These are phyloP conservation scores for Merops nubicus DNA, from an alignment of 2,113 vertebrate species.

Conservation along the genomic window DNA sequence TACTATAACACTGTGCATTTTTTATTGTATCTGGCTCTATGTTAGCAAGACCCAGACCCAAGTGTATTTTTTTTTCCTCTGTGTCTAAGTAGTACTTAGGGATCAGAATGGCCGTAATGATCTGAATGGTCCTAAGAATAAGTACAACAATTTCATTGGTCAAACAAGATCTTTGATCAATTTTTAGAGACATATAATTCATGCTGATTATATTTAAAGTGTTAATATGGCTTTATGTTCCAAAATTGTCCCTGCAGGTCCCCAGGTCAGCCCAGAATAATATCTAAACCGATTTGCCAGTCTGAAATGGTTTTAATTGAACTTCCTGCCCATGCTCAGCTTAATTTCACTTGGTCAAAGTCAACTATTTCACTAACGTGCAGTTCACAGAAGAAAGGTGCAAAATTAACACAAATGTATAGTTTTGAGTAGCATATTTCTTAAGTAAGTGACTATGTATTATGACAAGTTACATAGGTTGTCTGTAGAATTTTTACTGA, in stretches of 20 bases:
- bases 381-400: not conserved
- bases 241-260: not conserved
- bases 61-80: not conserved
- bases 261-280: not conserved
- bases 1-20: not conserved
- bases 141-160: not conserved
- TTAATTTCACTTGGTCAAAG: not conserved
- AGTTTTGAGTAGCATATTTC: not conserved
- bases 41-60: not conserved
- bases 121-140: not conserved
- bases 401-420: not conserved
- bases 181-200: not conserved
- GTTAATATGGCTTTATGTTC: not conserved
- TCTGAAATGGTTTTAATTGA: not conserved
- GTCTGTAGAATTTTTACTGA: not conserved
- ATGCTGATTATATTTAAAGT: not conserved
- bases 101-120: not conserved
- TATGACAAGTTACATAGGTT: not conserved
- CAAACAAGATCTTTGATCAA: not conserved
- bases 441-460: not conserved
- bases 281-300: not conserved
- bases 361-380: not conserved
- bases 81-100: not conserved
- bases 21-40: not conserved
- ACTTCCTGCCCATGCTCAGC: not conserved